Percentiles rank a stretch among this genome's conserved stretches.
phyloP scores from a whole-genome alignment of 2,888 invertebrate species.

The Sialis lutaria region DNA sequence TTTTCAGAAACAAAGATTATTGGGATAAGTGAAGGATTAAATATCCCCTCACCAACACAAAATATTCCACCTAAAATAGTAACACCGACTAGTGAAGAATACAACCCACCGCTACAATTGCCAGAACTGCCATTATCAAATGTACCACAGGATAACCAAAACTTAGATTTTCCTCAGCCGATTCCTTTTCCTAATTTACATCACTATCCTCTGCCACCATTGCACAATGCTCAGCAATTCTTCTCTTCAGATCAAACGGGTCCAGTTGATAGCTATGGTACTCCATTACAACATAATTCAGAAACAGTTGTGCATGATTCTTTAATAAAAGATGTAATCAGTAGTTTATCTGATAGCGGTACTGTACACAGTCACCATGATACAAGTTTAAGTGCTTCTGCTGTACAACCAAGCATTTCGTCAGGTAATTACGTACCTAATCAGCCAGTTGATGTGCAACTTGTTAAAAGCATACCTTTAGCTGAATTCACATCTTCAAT shows the following conservation, averaged over 20 bases:
- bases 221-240: slow-evolving; percentile 43
- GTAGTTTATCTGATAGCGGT: slow-evolving; percentile 1
- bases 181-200: slow-evolving; percentile 21
- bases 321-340: neutral
- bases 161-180: slow-evolving; percentile 6
- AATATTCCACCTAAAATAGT: slow-evolving; percentile 15
- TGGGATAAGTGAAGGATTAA: too few species aligned
- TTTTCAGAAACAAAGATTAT: too few species aligned
- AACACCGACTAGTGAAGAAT: slow-evolving; percentile 12
- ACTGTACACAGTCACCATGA: slow-evolving; percentile 3
- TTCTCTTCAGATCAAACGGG: slow-evolving; percentile 12
- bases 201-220: slow-evolving; percentile 38
- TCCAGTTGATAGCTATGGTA: slow-evolving; percentile 16
- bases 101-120: slow-evolving; percentile 15
- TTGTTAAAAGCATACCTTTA: slow-evolving; percentile 46
- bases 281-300: neutral
- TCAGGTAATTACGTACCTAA: neutral
- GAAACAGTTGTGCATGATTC: neutral
- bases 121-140: slow-evolving; percentile 4
- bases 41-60: slow-evolving; percentile 16
- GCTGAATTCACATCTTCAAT: slow-evolving; percentile 51
- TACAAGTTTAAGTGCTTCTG: neutral
- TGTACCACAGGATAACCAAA: slow-evolving; percentile 5
- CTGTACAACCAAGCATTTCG: slow-evolving; percentile 6
- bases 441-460: slow-evolving; percentile 26